Evolutionary conservation across 2,797 vertebrate genomes (phyloP).

Genomic region (Galagoides demidoff): DNA sequence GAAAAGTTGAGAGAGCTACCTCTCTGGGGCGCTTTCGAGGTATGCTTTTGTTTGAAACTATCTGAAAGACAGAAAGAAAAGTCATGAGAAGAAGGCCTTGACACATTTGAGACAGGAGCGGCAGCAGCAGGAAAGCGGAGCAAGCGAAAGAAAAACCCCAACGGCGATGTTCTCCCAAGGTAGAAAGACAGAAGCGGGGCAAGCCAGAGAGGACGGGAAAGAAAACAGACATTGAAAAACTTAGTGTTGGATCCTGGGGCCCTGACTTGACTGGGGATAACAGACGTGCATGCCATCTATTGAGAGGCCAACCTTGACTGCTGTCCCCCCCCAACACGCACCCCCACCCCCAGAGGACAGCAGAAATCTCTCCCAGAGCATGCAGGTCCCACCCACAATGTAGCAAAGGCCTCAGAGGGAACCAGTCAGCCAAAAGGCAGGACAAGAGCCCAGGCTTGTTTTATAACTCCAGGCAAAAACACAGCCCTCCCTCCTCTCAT

Average conservation of each 20-base stretch:
- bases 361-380: constrained; percentile 57
- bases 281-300: not conserved
- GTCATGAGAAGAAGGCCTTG: constrained; percentile 87
- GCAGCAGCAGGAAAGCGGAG: constrained; percentile 67
- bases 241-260: constrained; percentile 58
- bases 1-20: constrained; percentile 92
- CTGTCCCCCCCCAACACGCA: not conserved
- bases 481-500: constrained; percentile 17
- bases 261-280: constrained; percentile 45
- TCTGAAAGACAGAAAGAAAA: constrained; percentile 97
- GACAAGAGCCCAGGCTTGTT: not conserved
- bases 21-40: constrained; percentile 99
- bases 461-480: constrained; percentile 26
- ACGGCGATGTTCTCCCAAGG: constrained; percentile 10
- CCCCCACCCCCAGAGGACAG: not conserved
- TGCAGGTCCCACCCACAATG: constrained; percentile 59
- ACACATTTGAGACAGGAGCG: constrained; percentile 67
- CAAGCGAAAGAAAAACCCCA: constrained; percentile 68
- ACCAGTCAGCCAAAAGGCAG: constrained; percentile 31
- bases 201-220: constrained; percentile 65
- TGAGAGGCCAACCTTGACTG: constrained; percentile 47
- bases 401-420: not conserved
- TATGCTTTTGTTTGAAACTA: constrained; percentile 99
- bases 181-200: constrained; percentile 59
- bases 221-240: constrained; percentile 67